Evolutionary conservation across 2,888 invertebrate species (phyloP), one percentile per base, ranked within the genome.

Genomic region (Creontiades dilutus): DNA sequence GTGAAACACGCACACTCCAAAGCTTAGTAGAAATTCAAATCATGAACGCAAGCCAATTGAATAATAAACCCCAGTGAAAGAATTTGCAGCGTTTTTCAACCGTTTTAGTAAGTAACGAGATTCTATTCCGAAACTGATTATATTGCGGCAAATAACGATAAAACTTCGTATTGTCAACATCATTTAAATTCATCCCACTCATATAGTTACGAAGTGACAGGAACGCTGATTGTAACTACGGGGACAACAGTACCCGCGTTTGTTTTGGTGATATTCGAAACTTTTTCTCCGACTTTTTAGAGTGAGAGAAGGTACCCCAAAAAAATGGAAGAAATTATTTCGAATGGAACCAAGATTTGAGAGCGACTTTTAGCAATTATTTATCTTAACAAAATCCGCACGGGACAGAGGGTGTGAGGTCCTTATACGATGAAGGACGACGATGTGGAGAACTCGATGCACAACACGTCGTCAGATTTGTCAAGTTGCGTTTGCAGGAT

Each of bases 401-500:
- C 3, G 68, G 68, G 68, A 23, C 13, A 23, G 68, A 5, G 68
- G 68, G 13, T 68, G 68, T n/a, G n/a, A 19, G 9, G 61, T 23
- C 46, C 37, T 23, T 28, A 13, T 0, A 46, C 48, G 46, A 88
- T 88, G 88, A 78, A 37, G 28, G 55, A 76, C 28, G 88, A 88
- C 37, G 78, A 78, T 52, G 88, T 61, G 16, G 55, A 88, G 14
- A 13, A 48, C 47, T 48, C 88, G 48, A 48, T 89, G 89, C 82
- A 82, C 61, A 81, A 47, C 14, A 47, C 57, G n/a, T 61, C 86
- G 76, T 91, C 91, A n/a, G 90, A 90, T 19, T 52, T 90, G 14
- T 90, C 90, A 19, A 80, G 81, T 27, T 91, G 91, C 88, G 48
- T 90, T 27, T 91, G 91, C 75, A 28, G 91, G 68, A 91, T 91